These are phyloP conservation scores for Brotula barbata DNA, from an alignment of 2,797 vertebrate genomes.

Conservation along the genomic window DNA sequence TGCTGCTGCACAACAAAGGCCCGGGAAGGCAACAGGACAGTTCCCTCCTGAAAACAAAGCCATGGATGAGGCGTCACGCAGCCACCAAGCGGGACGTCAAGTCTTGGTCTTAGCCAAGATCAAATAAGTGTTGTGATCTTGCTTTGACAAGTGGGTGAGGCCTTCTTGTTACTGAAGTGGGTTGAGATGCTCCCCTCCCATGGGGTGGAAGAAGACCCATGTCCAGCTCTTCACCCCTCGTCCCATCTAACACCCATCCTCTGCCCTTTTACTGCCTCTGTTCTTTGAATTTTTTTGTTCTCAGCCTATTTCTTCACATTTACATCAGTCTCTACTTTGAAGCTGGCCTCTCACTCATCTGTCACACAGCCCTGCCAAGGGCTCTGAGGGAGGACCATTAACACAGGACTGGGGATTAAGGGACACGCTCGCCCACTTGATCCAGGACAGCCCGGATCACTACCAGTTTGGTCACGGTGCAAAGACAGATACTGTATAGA, in stretches of 20 bases:
- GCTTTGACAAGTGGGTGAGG: conserved; percentile 45
- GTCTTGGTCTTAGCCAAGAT: conserved; percentile 46
- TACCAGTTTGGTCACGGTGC: conserved; percentile 8
- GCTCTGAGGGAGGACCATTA: conserved; percentile 62
- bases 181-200: conserved; percentile 47
- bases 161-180: conserved; percentile 40
- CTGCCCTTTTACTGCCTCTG: conserved; percentile 41
- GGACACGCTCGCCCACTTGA: conserved; percentile 45
- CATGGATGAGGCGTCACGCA: conserved; percentile 20
- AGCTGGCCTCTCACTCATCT: conserved; percentile 63
- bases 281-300: conserved; percentile 48
- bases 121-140: conserved; percentile 61
- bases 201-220: conserved; percentile 33
- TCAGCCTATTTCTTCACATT: conserved; percentile 73
- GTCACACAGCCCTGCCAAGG: conserved; percentile 44
- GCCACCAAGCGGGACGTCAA: conserved; percentile 44
- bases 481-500: too few relatives aligned
- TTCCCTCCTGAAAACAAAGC: conserved; percentile 31
- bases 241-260: conserved; percentile 8
- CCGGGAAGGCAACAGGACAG: conserved; percentile 1
- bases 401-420: conserved; percentile 51
- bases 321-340: conserved; percentile 70
- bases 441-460: conserved; percentile 55
- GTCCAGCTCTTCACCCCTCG: conserved; percentile 22
- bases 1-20: conserved; percentile 20